Evolutionary conservation across 92 coral and sea anemone species (phyloP).

Genomic region (Parazoanthus atlanticus): DNA sequence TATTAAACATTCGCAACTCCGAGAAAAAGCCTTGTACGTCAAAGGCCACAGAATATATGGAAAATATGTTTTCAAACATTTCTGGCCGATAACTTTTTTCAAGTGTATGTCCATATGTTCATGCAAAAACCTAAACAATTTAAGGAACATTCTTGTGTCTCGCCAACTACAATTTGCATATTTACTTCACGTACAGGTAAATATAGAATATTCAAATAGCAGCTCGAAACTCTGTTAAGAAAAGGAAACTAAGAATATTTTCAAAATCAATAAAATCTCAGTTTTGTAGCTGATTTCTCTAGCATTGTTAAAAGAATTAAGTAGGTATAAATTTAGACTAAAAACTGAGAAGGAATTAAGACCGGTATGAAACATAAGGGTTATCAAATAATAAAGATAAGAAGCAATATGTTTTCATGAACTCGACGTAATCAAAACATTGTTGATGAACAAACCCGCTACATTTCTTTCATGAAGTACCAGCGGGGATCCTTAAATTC

Average conservation of each 20-base stretch:
- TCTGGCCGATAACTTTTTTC: not conserved
- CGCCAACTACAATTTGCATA: slow-evolving; percentile 2
- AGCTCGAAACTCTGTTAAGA: not conserved
- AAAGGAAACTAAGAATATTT: not conserved
- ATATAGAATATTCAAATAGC: slow-evolving; percentile 10
- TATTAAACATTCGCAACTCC: not conserved
- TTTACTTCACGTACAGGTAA: not conserved
- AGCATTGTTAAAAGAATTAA: not conserved
- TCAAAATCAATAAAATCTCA: not conserved
- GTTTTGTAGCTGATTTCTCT: not conserved
- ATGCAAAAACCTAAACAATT: not conserved
- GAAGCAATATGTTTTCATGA: not conserved
- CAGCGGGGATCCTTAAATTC: not conserved
- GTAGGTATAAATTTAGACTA: not conserved
- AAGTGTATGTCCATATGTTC: no score
- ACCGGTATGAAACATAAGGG: not conserved
- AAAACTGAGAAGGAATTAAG: not conserved
- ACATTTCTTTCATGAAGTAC: not conserved
- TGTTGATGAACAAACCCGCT: slow-evolving; percentile 27
- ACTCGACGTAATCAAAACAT: not conserved
- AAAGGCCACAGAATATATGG: not conserved
- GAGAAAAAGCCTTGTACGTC: not conserved
- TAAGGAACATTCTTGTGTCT: not conserved
- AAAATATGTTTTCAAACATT: not conserved
- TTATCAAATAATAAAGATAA: not conserved